A percentile compares a stretch with the other conserved stretches of the same genome.
Conservation (phyloP, 2,113 vertebrate species). For the Ardeotis arabs region DNA sequence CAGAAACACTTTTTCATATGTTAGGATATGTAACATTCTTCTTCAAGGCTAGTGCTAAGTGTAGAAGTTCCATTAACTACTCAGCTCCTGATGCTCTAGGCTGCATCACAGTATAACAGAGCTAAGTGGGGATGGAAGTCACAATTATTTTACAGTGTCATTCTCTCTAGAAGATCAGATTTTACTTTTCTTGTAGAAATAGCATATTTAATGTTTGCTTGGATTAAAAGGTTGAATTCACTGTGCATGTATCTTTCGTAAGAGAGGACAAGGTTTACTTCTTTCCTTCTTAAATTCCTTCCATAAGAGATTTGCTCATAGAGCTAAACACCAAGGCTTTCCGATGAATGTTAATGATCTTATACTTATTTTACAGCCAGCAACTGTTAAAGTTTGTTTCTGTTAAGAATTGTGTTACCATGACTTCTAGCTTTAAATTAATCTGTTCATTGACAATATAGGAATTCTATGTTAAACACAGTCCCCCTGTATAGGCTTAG, state of each 20-base stretch:
- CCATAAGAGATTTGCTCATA: not conserved
- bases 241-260: not conserved
- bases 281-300: not conserved
- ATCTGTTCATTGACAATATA: not conserved
- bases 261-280: fast-evolving
- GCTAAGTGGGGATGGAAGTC: not conserved
- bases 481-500: fast-evolving
- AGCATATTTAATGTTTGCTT: not conserved
- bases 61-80: not conserved
- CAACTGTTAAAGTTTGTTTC: not conserved
- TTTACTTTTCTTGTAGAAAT: not conserved
- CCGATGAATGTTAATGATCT: not conserved
- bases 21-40: not conserved
- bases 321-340: not conserved
- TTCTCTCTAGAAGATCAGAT: not conserved
- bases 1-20: not conserved
- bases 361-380: not conserved
- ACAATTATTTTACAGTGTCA: not conserved
- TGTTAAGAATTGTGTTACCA: not conserved
- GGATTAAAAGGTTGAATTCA: not conserved
- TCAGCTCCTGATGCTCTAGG: not conserved
- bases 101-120: not conserved
- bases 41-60: not conserved
- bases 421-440: not conserved
- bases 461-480: not conserved